Conservation (phyloP, 2,113 vertebrate species). For the Pteropus alecto region DNA sequence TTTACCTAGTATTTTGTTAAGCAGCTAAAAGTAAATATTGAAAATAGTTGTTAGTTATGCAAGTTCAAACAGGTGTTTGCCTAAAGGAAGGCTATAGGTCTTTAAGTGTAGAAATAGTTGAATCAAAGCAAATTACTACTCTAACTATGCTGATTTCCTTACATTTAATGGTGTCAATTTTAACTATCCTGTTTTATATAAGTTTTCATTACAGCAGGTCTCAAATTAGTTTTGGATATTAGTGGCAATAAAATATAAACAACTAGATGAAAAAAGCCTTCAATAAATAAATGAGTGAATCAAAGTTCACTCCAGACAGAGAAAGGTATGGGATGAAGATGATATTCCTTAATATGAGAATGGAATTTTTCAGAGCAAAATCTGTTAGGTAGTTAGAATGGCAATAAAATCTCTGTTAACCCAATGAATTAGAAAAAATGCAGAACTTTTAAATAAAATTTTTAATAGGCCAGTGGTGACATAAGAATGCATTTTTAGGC, state of each 20-base stretch:
- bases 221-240: not conserved
- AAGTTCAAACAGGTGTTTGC: conserved; percentile 84
- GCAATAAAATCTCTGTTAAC: not conserved
- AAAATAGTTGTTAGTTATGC: conserved; percentile 66
- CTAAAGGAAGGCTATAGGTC: conserved; percentile 50
- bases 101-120: conserved; percentile 47
- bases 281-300: not conserved
- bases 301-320: not conserved
- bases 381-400: not conserved
- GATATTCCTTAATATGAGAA: not conserved
- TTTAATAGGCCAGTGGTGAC: not conserved
- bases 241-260: not conserved
- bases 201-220: not conserved
- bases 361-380: not conserved
- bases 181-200: not conserved
- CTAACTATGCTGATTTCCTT: not conserved
- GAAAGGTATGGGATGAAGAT: not conserved
- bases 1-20: conserved; percentile 64
- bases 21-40: conserved; percentile 74
- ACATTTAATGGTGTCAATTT: not conserved
- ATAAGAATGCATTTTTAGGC: not conserved
- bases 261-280: not conserved
- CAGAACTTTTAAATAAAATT: not conserved
- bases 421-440: not conserved
- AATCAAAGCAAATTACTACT: conserved; percentile 67